Conservation (phyloP, 2,888 invertebrate species). For the Drosophila leonis region DNA sequence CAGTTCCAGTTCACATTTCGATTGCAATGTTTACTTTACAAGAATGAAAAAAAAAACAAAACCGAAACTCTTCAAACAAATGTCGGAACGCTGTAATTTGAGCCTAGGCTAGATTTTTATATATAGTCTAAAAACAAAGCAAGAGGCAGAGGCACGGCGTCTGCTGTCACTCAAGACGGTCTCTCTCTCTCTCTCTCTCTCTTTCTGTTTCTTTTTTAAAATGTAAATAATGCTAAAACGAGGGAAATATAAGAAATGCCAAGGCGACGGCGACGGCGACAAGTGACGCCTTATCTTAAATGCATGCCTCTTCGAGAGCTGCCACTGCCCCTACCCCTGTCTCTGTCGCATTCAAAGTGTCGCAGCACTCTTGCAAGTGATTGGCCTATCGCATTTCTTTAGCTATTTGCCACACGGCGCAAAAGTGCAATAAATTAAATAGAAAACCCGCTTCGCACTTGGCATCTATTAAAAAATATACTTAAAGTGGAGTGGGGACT, state of each 20-base stretch:
- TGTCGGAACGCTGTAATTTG: constrained; percentile 59
- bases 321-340: background rate
- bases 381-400: constrained; percentile 79
- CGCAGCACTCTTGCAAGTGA: constrained; percentile 65
- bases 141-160: constrained; percentile 26
- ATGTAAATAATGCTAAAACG: constrained; percentile 77
- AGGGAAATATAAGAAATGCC: constrained; percentile 47
- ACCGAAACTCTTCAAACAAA: constrained; percentile 49
- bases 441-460: constrained; percentile 32
- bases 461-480: constrained; percentile 7
- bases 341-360: constrained; percentile 51
- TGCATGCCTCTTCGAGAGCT: constrained; percentile 64
- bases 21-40: constrained; percentile 70
- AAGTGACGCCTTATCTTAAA: constrained; percentile 80
- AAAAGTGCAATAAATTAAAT: constrained; percentile 75
- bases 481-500: constrained; percentile 12
- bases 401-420: constrained; percentile 65
- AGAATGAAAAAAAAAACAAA: constrained; percentile 5
- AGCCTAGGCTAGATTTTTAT: constrained; percentile 29
- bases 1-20: constrained; percentile 54
- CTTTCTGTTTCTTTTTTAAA: constrained; percentile 31
- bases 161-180: constrained; percentile 58
- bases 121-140: constrained; percentile 5
- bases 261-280: constrained; percentile 43
- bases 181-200: constrained; percentile 57